Evolutionary conservation across 2,113 vertebrate species (phyloP), one percentile per base, ranked within the genome.

Genomic region (Dromaius novaehollandiae): DNA sequence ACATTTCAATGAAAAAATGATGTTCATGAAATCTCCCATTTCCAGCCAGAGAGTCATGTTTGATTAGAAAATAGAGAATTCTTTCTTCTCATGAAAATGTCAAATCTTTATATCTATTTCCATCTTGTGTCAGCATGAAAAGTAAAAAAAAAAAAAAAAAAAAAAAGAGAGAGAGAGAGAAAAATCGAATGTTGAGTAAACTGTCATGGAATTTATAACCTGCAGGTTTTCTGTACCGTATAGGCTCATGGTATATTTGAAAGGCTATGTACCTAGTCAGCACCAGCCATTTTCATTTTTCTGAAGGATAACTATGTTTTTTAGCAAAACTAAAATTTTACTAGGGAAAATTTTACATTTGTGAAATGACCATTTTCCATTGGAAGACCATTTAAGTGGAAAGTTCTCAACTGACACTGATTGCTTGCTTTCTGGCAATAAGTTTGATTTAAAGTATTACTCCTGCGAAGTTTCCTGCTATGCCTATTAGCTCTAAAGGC

Each of bases 231-330:
- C 28, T 75, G 14, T 55, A 61, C 40, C 4, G 51, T 34, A 38
- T 0, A 76, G 4, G 7, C 3, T 53, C 38, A 30, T 20, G 28
- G 65, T 46, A 40, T 46, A 55, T 13, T 36, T 74, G 10, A 58
- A 86, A 65, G 4, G 0, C 9, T 88, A 5, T 13, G 30, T 66
- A 21, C 0, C 0, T 48, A 36, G 12, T 3, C 38, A 10, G n/a
- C 66, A 28, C 7, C 11, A 66, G 34, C 78, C 0, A 32, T 71
- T 84, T 84, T 34, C 1, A 15, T 34, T 92, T 89, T 79, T 71
- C 13, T 15, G 17, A 92, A 79, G 9, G 1, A 38, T 20, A 55
- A 71, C 51, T 0, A 18, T 8, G 1, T 76, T 34, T 89, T 69
- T 13, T 80, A 6, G 44, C 8, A 76, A 92, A 88, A 50, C 0